These are phyloP conservation scores for Tinea trinotella DNA, from an alignment of 2,888 invertebrate genomes.

Conservation along the genomic window DNA sequence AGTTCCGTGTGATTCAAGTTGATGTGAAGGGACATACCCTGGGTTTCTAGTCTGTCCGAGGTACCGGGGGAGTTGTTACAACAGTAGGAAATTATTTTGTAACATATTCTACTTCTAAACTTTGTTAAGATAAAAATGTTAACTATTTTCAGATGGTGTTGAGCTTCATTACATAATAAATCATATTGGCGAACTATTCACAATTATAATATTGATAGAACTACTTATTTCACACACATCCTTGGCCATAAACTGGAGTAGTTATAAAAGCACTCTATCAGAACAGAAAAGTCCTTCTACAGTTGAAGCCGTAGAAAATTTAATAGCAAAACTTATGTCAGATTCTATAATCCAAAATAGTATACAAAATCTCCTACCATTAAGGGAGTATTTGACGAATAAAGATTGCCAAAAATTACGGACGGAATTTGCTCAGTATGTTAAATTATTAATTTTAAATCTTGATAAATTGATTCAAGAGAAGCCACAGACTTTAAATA, in stretches of 20 bases:
- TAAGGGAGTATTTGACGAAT: conserved; percentile 56
- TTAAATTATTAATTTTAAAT: conserved; percentile 74
- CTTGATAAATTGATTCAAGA: conserved; percentile 70
- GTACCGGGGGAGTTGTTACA: too few relatives aligned
- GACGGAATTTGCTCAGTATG: conserved; percentile 77
- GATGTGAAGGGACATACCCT: too few relatives aligned
- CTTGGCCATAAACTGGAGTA: conserved; percentile 76
- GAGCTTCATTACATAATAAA: conserved; percentile 63
- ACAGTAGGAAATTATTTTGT: too few relatives aligned
- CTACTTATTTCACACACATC: conserved; percentile 55
- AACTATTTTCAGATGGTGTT: conserved; percentile 56
- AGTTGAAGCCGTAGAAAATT: conserved; percentile 78
- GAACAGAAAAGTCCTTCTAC: conserved; percentile 77
- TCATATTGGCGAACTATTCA: conserved; percentile 76
- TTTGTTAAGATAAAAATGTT: too few relatives aligned
- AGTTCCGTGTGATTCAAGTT: too few relatives aligned
- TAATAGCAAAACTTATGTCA: conserved; percentile 77
- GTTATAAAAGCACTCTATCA: conserved; percentile 80
- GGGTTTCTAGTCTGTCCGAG: too few relatives aligned
- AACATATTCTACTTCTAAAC: too few relatives aligned
- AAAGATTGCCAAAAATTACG: conserved; percentile 53
- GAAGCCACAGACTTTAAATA: conserved; percentile 64
- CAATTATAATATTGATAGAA: conserved; percentile 79
- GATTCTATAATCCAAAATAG: conserved; percentile 79
- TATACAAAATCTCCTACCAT: conserved; percentile 51